phyloP scores from a whole-genome alignment of 2,113 vertebrate genomes.

The Forbesichthys papilliferus region DNA sequence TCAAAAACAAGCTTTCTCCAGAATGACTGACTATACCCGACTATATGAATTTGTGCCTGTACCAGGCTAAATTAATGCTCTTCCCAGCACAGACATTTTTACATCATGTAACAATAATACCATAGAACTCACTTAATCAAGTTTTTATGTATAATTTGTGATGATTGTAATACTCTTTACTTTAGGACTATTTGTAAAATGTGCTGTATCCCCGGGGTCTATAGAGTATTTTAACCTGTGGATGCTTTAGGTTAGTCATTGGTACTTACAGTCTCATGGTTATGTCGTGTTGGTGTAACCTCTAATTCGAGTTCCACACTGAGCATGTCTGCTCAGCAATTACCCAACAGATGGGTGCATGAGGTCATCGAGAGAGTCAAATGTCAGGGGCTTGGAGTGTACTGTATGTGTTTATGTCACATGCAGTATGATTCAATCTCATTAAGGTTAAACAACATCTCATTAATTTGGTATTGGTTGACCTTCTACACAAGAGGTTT shows the following conservation, averaged over 20 bases:
- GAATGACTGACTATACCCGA: too few relatives aligned
- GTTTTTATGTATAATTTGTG: too few relatives aligned
- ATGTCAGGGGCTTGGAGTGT: background rate
- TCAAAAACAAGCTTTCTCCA: too few relatives aligned
- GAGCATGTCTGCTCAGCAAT: background rate
- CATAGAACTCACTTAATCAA: conserved; percentile 23
- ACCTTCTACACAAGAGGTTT: background rate
- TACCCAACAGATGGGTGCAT: background rate
- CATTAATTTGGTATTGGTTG: conserved; percentile 10
- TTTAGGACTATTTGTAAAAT: too few relatives aligned
- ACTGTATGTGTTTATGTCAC: conserved; percentile 7
- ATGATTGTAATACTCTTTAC: too few relatives aligned
- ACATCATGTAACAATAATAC: conserved; percentile 28
- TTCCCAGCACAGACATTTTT: conserved; percentile 51
- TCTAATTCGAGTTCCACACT: background rate
- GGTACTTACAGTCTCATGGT: background rate
- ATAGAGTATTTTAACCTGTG: background rate
- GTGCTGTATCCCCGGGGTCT: background rate
- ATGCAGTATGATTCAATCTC: background rate
- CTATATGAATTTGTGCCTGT: conserved; percentile 50
- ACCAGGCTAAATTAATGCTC: conserved; percentile 56
- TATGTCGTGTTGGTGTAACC: background rate
- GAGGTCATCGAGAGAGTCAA: background rate
- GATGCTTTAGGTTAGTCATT: background rate
- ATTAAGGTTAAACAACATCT: conserved; percentile 17